A percentile compares a stretch with the other conserved stretches of the same genome.
phyloP scores from a whole-genome alignment of 1,140 invertebrate genomes.

The Psilanteris sp. region DNA sequence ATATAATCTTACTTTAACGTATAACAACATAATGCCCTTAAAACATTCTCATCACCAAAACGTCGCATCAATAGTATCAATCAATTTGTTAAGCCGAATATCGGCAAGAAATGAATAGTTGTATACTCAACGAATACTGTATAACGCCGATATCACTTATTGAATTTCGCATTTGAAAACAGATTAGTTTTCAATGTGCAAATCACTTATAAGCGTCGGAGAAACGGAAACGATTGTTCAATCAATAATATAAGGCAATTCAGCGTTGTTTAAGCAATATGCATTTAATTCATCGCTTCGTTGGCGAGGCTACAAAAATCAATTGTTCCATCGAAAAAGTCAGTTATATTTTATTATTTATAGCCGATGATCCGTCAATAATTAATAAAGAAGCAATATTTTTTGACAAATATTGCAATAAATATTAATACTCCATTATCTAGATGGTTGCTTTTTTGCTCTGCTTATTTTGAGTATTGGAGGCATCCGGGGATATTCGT shows the following conservation, averaged over 20 bases:
- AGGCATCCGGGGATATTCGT: constrained; percentile 3
- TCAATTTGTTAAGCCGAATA: too few relatives aligned
- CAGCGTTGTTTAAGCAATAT: constrained; percentile 46
- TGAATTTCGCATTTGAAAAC: constrained; percentile 16
- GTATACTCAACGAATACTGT: neutral
- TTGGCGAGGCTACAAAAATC: constrained; percentile 9
- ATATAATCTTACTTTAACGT: too few relatives aligned
- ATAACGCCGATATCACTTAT: neutral
- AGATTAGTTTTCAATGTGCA: constrained; percentile 48
- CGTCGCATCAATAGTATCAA: too few relatives aligned
- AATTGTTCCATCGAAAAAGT: constrained; percentile 26
- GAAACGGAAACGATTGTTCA: constrained; percentile 1
- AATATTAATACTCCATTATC: constrained; percentile 25
- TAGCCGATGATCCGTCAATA: constrained; percentile 7
- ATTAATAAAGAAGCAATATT: too few relatives aligned
- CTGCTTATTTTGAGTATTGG: neutral
- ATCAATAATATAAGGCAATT: constrained; percentile 47
- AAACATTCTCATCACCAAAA: too few relatives aligned
- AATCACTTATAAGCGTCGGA: constrained; percentile 42
- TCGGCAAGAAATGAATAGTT: neutral
- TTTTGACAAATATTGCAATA: too few relatives aligned
- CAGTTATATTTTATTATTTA: constrained; percentile 37
- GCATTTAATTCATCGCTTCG: constrained; percentile 43
- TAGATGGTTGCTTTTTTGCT: constrained; percentile 6
- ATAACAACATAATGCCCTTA: too few relatives aligned